A percentile compares a stretch with the other conserved stretches of the same genome.
Conservation (phyloP, 2,113 vertebrate species). For the Arvicanthis niloticus region DNA sequence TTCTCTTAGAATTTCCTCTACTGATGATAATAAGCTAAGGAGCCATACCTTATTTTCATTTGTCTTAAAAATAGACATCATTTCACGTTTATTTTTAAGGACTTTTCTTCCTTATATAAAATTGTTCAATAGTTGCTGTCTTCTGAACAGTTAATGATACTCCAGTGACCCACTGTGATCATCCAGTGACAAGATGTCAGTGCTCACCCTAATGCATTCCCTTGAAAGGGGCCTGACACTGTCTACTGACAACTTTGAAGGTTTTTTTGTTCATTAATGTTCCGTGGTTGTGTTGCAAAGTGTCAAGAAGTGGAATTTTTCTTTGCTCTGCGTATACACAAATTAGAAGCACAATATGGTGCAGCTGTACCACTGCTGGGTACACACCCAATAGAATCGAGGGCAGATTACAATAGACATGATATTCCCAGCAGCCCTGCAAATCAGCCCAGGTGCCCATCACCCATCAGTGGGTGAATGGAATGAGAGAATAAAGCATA, state of each 20-base stretch:
- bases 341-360: not conserved
- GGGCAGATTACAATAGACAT: not conserved
- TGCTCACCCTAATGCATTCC: not conserved
- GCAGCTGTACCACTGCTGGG: not conserved
- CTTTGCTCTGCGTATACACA: not conserved
- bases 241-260: not conserved
- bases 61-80: not conserved
- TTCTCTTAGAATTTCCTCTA: slow-evolving; percentile 11
- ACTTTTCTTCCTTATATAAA: not conserved
- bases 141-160: not conserved
- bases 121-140: not conserved
- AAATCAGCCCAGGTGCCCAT: not conserved
- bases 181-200: not conserved
- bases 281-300: not conserved
- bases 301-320: not conserved
- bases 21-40: not conserved
- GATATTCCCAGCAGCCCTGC: too few relatives aligned
- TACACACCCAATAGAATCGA: not conserved
- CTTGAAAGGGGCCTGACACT: slow-evolving; percentile 12
- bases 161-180: not conserved
- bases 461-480: not conserved
- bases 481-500: not conserved
- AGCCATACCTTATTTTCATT: not conserved
- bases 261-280: not conserved
- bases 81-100: not conserved